Conservation (phyloP, 2,797 vertebrate species). For the Chrosomus eos region DNA sequence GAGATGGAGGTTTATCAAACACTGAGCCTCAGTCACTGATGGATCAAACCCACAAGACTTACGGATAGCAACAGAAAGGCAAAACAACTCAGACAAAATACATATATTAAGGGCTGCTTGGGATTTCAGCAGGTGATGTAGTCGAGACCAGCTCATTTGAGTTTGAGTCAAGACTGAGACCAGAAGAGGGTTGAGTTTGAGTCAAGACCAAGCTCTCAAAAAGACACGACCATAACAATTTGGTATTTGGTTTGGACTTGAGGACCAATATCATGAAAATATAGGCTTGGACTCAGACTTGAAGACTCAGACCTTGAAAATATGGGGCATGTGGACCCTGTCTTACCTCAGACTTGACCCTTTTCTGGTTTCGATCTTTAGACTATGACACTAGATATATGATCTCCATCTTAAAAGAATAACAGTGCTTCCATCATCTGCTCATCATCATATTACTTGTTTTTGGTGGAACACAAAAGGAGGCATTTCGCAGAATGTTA, state of each 20-base stretch:
- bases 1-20: slow-evolving; percentile 53
- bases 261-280: not conserved
- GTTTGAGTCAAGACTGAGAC: not conserved
- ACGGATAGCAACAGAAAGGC: not conserved
- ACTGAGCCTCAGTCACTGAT: slow-evolving; percentile 8
- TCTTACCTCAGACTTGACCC: not conserved
- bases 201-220: not conserved
- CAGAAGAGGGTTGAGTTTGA: not conserved
- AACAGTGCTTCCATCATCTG: slow-evolving; percentile 6
- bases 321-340: not conserved
- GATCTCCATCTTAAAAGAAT: not conserved
- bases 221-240: not conserved
- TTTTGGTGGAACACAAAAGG: not conserved
- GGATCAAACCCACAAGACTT: slow-evolving; percentile 26
- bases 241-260: not conserved
- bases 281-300: not conserved
- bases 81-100: not conserved
- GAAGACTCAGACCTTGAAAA: not conserved
- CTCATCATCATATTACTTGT: not conserved
- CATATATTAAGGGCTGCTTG: not conserved
- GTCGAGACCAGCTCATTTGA: not conserved
- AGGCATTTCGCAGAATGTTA: not conserved
- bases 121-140: not conserved
- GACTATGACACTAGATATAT: not conserved
- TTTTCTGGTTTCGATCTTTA: not conserved